These are phyloP conservation scores for Sinhomidia bicolor DNA, from an alignment of 2,888 invertebrate genomes.

Conservation along the genomic window DNA sequence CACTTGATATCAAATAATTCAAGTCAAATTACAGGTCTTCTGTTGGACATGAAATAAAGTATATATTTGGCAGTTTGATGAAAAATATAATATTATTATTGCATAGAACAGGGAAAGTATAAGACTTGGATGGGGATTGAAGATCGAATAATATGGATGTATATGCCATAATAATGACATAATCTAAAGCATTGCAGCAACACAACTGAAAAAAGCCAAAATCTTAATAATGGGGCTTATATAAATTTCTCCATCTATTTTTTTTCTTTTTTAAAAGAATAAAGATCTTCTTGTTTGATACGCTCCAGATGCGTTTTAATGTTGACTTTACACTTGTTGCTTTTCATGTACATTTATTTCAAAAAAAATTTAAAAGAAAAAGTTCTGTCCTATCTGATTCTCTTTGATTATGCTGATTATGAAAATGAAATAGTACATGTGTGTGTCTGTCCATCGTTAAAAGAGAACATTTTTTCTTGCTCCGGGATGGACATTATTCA, in stretches of 20 bases:
- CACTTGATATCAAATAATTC: slow-evolving; percentile 63
- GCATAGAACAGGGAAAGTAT: background rate
- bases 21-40: slow-evolving; percentile 56
- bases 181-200: slow-evolving; percentile 8
- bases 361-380: background rate
- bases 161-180: slow-evolving; percentile 58
- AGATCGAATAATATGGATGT: slow-evolving; percentile 2
- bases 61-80: slow-evolving; percentile 21
- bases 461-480: background rate
- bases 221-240: background rate
- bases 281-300: slow-evolving; percentile 7
- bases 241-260: background rate
- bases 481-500: background rate
- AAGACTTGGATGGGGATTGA: background rate
- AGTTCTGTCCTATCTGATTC: background rate
- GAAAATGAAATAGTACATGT: background rate
- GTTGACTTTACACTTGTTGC: background rate
- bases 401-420: background rate
- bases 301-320: background rate
- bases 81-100: too few relatives aligned
- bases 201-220: background rate
- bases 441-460: background rate
- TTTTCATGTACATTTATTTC: background rate
- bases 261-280: background rate
- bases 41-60: slow-evolving; percentile 35